Evolutionary conservation across 2,797 vertebrate genomes (phyloP).

Genomic region (Lophius americanus): DNA sequence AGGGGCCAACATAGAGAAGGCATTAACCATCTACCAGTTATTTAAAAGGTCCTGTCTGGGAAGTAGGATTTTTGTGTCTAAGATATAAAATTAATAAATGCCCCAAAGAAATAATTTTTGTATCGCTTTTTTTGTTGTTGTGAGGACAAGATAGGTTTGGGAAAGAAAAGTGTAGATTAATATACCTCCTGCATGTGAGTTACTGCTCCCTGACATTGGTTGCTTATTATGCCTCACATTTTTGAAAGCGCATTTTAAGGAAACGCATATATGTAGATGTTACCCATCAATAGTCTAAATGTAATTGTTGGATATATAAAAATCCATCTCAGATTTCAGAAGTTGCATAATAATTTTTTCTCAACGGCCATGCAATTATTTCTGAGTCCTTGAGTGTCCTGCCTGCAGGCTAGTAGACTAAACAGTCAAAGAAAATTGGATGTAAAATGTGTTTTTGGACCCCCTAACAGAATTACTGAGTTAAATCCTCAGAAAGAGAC

Average conservation of each 20-base stretch:
- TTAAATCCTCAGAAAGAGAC: constrained; percentile 41
- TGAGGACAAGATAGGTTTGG: too few relatives aligned
- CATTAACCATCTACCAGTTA: too few relatives aligned
- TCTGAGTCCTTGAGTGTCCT: constrained; percentile 50
- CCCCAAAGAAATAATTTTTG: too few relatives aligned
- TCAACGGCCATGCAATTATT: constrained; percentile 52
- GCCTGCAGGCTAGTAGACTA: constrained; percentile 38
- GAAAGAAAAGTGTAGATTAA: too few relatives aligned
- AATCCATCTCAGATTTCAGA: constrained; percentile 31
- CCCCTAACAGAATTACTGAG: constrained; percentile 45
- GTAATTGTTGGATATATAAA: background rate
- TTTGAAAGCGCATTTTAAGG: background rate
- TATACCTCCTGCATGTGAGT: too few relatives aligned
- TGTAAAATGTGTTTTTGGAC: constrained; percentile 58
- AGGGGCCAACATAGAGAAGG: too few relatives aligned
- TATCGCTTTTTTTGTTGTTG: too few relatives aligned
- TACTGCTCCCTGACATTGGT: too few relatives aligned
- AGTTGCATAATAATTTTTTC: constrained; percentile 53
- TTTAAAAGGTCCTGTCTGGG: too few relatives aligned
- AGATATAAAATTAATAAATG: too few relatives aligned
- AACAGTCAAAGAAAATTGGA: constrained; percentile 51
- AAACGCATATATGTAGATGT: background rate
- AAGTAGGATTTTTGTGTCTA: too few relatives aligned
- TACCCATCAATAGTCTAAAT: background rate
- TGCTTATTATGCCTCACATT: too few relatives aligned